Evolutionary conservation across 2,888 invertebrate species (phyloP), one percentile per base, ranked within the genome.

Genomic region (Maniola hyperantus): DNA sequence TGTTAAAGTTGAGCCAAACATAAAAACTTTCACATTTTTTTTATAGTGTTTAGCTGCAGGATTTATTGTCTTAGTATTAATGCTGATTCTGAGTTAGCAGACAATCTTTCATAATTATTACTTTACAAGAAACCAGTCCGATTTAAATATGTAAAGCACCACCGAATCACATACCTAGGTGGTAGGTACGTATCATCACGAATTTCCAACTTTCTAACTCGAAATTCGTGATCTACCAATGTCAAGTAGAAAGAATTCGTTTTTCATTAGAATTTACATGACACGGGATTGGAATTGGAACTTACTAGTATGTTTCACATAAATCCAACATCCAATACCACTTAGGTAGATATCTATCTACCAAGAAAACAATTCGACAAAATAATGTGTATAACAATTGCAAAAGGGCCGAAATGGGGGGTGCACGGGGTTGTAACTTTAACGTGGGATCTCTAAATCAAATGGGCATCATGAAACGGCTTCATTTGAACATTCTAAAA

Each of bases 151-250:
- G 78, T 75, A 76, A 77, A 78, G 69, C 74, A 70, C 69, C 70
- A 67, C 65, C 66, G 72, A 62, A 51, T 59, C 46, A 46, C 46
- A 13, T 59, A 46, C 44, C 20, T 50, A n/a, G 10, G 18, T 15
- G 58, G 50, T 50, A n/a, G 10, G 18, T 15, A 71, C 67, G 71
- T 75, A 69, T 72, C 73, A 76, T 79, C 76, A 74, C 74, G 79
- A 73, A 74, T 75, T 78, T 76, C 76, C 74, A 72, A 83, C 84
- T 85, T 85, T 84, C 85, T 85, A 84, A 80, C 78, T 77, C 68
- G 74, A 69, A 74, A 70, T 74, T 80, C 83, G 80, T 83, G 81
- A 81, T 76, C 76, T 71, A 76, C 73, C 74, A 70, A 68, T 75
- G 62, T 65, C 64, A 63, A 63, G 61, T 64, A 58, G 64, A 70